Evolutionary conservation across 64 coral and sea anemone genomes (phyloP), one percentile per base, ranked within the genome.

Genomic region (Actinia equina): DNA sequence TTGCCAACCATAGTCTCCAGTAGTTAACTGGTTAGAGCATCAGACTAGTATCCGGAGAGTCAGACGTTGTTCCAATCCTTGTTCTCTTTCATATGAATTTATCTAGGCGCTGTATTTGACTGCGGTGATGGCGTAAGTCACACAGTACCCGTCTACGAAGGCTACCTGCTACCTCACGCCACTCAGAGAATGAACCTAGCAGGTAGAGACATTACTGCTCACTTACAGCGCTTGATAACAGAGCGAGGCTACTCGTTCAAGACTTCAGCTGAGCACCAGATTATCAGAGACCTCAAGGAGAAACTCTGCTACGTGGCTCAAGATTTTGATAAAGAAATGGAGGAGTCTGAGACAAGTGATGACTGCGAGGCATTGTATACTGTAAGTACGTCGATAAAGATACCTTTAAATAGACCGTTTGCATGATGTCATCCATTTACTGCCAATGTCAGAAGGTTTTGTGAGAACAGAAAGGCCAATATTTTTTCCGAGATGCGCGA

Each of bases 141-240:
- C 88, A 95, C 97, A 41, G 97, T 99, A 2, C 93, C 97, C 23
- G 91, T 99, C 23, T 99, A 95, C 46, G 97, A 99, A 81, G 97
- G 97, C 43, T 95, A 99, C 91, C 89, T 89, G 93, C 89, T 99
- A 17, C 93, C 97, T 78, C 97, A 99, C 70, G 93, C 97, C 7
- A 99, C 93, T 59, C 90, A 92, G 61, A 87, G 93, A 59, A 95
- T 94, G 44, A 65, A 99, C 57, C 59, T 99, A 18, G 97, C 97
- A 0, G 97, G 97, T 23, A 85, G 91, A 43, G 97, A 99, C 63
- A 88, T 99, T n/a, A 93, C 97, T 20, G 82, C 52, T n/a, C 90
- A 90, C 58, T 71, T 99, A 81, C 88, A 83, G 76, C 87, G 97
- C 15, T 89, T 99, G 51, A 59, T 99, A 22, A 92, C 78, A 14